Percentiles rank a stretch among this genome's conserved stretches.
phyloP scores from a whole-genome alignment of 1,140 invertebrate genomes.

The Zaprionus tsacasi region DNA sequence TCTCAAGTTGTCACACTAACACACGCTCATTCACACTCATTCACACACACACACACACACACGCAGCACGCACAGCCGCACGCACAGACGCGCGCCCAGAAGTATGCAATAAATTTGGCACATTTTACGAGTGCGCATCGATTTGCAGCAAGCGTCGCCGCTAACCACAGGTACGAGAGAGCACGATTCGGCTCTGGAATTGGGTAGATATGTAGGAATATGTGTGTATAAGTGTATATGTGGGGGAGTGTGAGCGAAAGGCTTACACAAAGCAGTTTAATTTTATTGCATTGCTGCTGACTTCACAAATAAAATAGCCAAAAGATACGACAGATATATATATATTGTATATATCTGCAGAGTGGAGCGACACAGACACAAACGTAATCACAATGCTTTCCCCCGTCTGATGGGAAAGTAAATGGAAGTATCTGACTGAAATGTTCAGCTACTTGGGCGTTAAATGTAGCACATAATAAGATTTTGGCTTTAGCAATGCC shows the following conservation, averaged over 20 bases:
- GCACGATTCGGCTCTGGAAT: background rate
- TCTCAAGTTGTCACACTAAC: slow-evolving; percentile 5
- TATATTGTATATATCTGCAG: slow-evolving; percentile 4
- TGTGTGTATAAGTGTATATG: background rate
- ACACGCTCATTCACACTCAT: slow-evolving; percentile 11
- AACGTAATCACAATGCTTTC: slow-evolving; percentile 22
- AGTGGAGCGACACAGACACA: background rate
- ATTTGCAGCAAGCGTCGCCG: slow-evolving; percentile 51
- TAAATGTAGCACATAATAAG: slow-evolving; percentile 81
- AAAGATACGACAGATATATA: slow-evolving; percentile 26
- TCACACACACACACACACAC: background rate
- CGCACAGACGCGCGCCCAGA: slow-evolving; percentile 27
- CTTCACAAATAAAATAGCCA: slow-evolving; percentile 29
- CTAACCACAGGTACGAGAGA: slow-evolving; percentile 59
- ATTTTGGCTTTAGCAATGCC: slow-evolving; percentile 47
- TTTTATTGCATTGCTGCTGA: slow-evolving; percentile 70
- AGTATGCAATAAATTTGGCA: slow-evolving; percentile 76
- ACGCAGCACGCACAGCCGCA: slow-evolving; percentile 27
- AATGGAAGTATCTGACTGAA: slow-evolving; percentile 51
- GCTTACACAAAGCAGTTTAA: slow-evolving; percentile 65
- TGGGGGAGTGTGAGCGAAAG: slow-evolving; percentile 34
- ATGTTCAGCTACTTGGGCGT: slow-evolving; percentile 67
- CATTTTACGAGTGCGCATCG: slow-evolving; percentile 73
- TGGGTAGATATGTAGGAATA: background rate
- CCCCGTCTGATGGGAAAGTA: slow-evolving; percentile 19